These are phyloP conservation scores for Eristalis pertinax DNA, from an alignment of 2,888 invertebrate species.

Conservation along the genomic window DNA sequence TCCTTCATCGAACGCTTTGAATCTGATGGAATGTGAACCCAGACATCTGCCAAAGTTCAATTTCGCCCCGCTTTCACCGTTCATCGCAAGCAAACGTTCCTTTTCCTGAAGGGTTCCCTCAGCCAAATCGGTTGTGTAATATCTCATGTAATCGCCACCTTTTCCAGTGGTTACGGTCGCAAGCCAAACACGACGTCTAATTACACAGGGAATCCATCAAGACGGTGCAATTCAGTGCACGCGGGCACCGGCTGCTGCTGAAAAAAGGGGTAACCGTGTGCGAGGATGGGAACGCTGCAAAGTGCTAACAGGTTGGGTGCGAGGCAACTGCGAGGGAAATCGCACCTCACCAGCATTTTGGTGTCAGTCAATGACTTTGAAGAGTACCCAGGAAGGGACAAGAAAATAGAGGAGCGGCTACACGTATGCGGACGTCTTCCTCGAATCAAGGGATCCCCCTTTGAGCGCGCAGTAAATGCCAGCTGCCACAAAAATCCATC, in stretches of 20 bases:
- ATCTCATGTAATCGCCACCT: conserved; percentile 16
- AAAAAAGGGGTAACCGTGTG: neutral
- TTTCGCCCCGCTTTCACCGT: neutral
- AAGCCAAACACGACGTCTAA: neutral
- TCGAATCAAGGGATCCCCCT: no score
- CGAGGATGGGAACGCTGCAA: neutral
- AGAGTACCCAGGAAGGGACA: conserved; percentile 10
- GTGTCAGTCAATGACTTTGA: conserved; percentile 49
- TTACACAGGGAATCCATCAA: neutral
- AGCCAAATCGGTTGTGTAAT: conserved; percentile 33
- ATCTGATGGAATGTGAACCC: neutral
- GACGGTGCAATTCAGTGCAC: neutral
- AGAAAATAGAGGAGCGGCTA: neutral
- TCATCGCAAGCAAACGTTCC: neutral
- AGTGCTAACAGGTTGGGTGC: no score
- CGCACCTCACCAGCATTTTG: neutral
- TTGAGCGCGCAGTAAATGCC: no score
- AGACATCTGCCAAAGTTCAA: neutral
- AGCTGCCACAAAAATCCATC: conserved; percentile 32
- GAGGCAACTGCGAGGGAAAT: neutral
- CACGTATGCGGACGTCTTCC: neutral
- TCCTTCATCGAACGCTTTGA: no score
- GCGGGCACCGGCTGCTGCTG: neutral
- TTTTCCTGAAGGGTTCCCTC: conserved; percentile 16
- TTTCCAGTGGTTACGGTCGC: neutral